Conservation (phyloP, 1,140 invertebrate genomes). For the Neodiprion pinetum region DNA sequence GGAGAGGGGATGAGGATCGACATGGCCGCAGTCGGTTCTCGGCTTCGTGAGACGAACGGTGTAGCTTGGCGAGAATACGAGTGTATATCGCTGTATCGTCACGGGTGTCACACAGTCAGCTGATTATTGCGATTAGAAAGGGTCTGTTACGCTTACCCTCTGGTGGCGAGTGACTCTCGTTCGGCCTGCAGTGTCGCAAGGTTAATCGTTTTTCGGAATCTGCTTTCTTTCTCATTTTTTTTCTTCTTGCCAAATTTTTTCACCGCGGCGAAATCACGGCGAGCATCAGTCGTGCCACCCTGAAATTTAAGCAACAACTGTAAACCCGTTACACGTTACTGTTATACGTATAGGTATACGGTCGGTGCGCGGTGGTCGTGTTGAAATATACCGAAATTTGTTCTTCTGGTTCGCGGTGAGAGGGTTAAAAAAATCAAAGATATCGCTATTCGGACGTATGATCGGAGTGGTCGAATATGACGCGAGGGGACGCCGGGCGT, state of each 20-base stretch:
- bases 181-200: conserved; percentile 22
- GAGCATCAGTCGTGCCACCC: neutral
- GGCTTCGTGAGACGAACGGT: conserved; percentile 37
- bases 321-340: neutral
- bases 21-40: conserved; percentile 49
- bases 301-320: neutral
- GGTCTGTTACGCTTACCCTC: conserved; percentile 13
- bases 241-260: neutral
- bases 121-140: neutral
- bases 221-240: neutral
- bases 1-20: conserved; percentile 38
- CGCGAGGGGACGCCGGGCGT: conserved; percentile 1
- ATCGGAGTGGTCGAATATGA: neutral
- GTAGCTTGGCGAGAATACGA: conserved; percentile 14
- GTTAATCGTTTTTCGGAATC: conserved; percentile 8
- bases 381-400: neutral
- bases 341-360: neutral
- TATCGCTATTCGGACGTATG: no score
- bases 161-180: conserved; percentile 25
- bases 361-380: neutral
- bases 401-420: neutral
- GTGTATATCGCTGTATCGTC: neutral
- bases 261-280: neutral
- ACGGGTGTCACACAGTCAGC: neutral
- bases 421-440: neutral